Conservation (phyloP, 35 echinoderm and acorn worm species). For the Apostichopus japonicus region DNA sequence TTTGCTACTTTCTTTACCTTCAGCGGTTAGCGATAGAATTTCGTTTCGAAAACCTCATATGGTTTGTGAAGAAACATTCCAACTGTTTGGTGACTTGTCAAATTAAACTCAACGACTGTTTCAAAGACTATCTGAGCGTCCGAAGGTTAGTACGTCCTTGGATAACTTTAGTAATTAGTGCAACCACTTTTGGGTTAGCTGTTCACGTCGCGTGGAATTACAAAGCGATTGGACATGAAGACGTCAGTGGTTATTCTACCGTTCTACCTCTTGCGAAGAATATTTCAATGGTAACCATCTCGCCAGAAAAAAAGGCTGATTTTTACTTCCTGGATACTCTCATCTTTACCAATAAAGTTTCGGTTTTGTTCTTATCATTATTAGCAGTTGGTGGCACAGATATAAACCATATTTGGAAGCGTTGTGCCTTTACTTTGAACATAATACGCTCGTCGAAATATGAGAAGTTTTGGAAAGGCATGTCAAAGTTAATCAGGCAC, state of each 20-base stretch:
- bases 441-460: slow-evolving; percentile 21
- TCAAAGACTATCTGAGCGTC: slow-evolving; percentile 15
- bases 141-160: slow-evolving; percentile 14
- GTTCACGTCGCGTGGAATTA: slow-evolving; percentile 45
- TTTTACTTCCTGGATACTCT: slow-evolving; percentile 8
- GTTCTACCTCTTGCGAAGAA: not conserved
- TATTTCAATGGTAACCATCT: not conserved
- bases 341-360: slow-evolving; percentile 16
- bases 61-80: slow-evolving; percentile 15
- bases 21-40: not conserved
- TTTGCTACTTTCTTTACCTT: slow-evolving; percentile 15
- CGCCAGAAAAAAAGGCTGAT: not conserved
- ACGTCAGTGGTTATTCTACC: not conserved
- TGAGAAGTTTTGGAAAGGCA: slow-evolving; percentile 19
- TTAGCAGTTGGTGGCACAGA: slow-evolving; percentile 36
- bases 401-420: slow-evolving; percentile 23
- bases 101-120: slow-evolving; percentile 20
- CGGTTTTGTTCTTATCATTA: slow-evolving; percentile 13
- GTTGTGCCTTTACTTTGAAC: slow-evolving; percentile 2
- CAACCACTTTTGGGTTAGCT: slow-evolving; percentile 23
- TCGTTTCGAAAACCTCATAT: not conserved
- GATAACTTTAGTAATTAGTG: slow-evolving; percentile 26
- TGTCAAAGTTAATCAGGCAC: slow-evolving; percentile 1
- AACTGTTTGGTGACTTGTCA: not conserved
- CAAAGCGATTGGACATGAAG: not conserved